phyloP scores from a whole-genome alignment of 2,113 vertebrate genomes.

The Podarcis muralis region DNA sequence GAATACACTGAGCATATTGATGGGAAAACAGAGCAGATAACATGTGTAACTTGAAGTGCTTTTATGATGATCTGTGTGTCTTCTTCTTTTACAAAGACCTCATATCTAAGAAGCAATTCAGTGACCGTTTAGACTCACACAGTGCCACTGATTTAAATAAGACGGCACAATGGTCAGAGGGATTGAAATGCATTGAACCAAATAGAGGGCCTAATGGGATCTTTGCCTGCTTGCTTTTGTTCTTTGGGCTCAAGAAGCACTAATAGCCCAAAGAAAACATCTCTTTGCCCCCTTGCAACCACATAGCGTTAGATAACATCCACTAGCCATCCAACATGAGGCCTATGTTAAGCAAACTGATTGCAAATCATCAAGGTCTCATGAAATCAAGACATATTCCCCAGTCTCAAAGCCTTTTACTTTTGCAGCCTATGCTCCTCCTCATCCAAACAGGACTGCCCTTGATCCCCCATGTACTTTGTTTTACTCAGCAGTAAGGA shows the following conservation, averaged over 20 bases:
- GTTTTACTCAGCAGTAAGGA: not conserved
- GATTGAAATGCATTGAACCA: not conserved
- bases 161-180: not conserved
- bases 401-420: not conserved
- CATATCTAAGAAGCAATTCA: not conserved
- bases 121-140: not conserved
- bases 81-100: not conserved
- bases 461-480: not conserved
- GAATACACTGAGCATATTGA: conserved; percentile 19
- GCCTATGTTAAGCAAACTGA: not conserved
- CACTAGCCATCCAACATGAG: not conserved
- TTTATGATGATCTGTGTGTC: not conserved
- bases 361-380: not conserved
- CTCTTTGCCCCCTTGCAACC: not conserved
- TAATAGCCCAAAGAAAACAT: not conserved
- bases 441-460: not conserved
- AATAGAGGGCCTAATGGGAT: not conserved
- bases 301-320: not conserved
- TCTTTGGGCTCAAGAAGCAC: not conserved
- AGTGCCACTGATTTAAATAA: not conserved
- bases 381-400: not conserved
- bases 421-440: not conserved
- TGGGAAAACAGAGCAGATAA: conserved; percentile 17
- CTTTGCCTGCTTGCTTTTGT: not conserved
- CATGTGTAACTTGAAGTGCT: conserved; percentile 33